Percentiles rank a stretch among this genome's conserved stretches.
phyloP scores from a whole-genome alignment of 92 coral and sea anemone genomes.

The Epizoanthus fatuus region DNA sequence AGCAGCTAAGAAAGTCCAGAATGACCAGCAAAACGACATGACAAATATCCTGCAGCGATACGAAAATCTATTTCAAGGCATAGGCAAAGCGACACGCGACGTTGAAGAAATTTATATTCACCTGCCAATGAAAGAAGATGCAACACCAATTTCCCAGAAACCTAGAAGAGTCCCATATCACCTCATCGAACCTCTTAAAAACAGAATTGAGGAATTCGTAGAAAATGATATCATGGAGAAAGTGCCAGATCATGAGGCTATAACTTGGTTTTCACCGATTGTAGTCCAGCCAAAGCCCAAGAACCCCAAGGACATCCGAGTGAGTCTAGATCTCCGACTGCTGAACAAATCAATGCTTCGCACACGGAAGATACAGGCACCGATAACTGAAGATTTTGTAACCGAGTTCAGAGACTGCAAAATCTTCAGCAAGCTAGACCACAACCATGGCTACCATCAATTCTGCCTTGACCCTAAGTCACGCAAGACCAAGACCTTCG shows the following conservation, averaged over 20 bases:
- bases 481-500: conserved; percentile 57
- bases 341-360: conserved; percentile 56
- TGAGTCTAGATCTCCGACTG: conserved; percentile 64
- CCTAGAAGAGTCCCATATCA: conserved; percentile 50
- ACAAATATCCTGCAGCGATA: conserved; percentile 27
- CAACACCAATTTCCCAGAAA: conserved; percentile 57
- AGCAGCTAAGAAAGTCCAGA: no score
- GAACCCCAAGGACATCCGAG: conserved; percentile 77
- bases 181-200: conserved; percentile 44
- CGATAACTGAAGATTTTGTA: conserved; percentile 48
- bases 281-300: conserved; percentile 74
- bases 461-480: conserved; percentile 69
- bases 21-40: background rate
- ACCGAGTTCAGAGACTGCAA: conserved; percentile 26
- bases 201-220: conserved; percentile 23
- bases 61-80: conserved; percentile 39
- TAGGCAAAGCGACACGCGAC: conserved; percentile 64
- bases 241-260: conserved; percentile 48
- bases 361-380: conserved; percentile 45
- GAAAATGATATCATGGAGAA: conserved; percentile 43
- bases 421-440: conserved; percentile 38
- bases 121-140: conserved; percentile 55
- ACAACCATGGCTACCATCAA: conserved; percentile 73
- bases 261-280: conserved; percentile 73
- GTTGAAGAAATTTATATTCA: conserved; percentile 65